Evolutionary conservation across 2,113 vertebrate genomes (phyloP).

Genomic region (Trogon surrucura): DNA sequence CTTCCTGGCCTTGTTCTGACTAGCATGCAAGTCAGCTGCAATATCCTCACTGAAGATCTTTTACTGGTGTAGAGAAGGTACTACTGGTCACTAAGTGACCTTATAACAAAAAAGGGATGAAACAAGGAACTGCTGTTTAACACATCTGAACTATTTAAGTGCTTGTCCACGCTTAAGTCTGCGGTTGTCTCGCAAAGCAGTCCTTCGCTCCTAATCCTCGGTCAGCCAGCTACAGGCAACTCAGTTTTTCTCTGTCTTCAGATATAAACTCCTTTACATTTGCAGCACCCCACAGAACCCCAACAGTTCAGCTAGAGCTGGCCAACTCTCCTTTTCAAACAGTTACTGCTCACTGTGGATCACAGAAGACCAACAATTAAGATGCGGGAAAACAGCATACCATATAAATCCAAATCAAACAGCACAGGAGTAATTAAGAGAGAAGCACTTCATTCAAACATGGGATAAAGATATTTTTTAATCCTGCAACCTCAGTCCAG

Average conservation of each 20-base stretch:
- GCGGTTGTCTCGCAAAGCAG: not conserved
- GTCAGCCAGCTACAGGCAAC: not conserved
- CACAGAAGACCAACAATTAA: not conserved
- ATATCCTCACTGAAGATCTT: not conserved
- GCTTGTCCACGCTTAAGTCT: not conserved
- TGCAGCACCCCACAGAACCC: not conserved
- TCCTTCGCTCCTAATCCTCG: not conserved
- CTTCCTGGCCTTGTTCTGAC: not conserved
- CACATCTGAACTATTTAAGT: not conserved
- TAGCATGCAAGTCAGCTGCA: not conserved
- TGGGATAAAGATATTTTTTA: not conserved
- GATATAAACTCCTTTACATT: not conserved
- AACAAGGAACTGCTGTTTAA: not conserved
- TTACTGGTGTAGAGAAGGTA: not conserved
- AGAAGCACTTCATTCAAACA: not conserved
- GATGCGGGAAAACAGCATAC: not conserved
- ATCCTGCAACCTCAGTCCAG: not conserved
- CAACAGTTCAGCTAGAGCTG: not conserved
- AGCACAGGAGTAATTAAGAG: not conserved
- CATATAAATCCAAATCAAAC: not conserved
- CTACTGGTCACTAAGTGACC: not conserved
- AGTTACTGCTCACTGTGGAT: not conserved
- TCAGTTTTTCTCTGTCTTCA: not conserved
- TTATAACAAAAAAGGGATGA: not conserved
- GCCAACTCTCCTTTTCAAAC: not conserved